phyloP scores from a whole-genome alignment of 2,888 invertebrate species.

The Standfussiana lucernea region DNA sequence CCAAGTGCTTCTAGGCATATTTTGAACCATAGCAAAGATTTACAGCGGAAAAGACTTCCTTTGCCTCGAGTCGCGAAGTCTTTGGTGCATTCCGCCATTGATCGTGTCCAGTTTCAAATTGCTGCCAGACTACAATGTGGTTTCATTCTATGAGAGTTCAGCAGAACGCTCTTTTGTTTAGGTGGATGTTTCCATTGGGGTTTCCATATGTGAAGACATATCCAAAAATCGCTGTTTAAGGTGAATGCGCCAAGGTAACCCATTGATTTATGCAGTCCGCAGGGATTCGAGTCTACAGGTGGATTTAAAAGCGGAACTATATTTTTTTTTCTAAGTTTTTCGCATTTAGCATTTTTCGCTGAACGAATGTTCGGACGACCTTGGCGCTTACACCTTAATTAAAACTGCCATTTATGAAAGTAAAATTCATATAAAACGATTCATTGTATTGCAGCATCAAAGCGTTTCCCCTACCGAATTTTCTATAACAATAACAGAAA shows the following conservation, averaged over 20 bases:
- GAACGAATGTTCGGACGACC: conserved; percentile 50
- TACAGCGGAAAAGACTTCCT: neutral
- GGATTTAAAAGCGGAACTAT: conserved; percentile 70
- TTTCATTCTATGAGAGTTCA: neutral
- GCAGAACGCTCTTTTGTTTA: neutral
- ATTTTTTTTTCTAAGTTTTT: conserved; percentile 51
- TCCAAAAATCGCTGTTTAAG: too few relatives aligned
- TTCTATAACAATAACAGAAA: neutral
- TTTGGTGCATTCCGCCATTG: neutral
- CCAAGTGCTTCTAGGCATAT: neutral
- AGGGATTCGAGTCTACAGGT: conserved; percentile 76
- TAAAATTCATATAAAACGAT: neutral
- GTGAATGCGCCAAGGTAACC: too few relatives aligned
- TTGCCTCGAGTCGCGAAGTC: neutral
- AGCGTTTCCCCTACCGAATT: neutral
- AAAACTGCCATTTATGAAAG: neutral
- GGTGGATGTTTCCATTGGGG: neutral
- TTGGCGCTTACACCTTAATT: neutral
- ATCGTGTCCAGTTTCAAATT: neutral
- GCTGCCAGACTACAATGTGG: neutral
- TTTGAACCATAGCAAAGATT: neutral
- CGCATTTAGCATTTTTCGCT: conserved; percentile 51
- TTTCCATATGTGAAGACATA: neutral
- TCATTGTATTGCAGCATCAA: neutral
- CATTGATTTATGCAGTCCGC: conserved; percentile 76